phyloP scores from a whole-genome alignment of 2,797 vertebrate genomes.

The Sebastiscus albofasciatus region DNA sequence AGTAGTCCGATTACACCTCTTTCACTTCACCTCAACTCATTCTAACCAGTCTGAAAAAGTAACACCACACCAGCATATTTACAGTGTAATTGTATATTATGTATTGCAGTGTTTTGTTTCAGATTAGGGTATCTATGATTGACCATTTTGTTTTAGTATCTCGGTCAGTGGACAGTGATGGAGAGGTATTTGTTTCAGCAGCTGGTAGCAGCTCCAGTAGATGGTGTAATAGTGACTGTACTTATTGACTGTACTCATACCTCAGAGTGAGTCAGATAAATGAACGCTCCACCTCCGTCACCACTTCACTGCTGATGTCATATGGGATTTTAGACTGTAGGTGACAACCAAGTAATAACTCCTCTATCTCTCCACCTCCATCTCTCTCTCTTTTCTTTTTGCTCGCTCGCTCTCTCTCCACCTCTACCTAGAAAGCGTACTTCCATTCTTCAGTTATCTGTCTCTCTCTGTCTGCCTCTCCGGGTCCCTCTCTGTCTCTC shows the following conservation, averaged over 20 bases:
- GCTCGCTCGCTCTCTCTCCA: conserved; percentile 53
- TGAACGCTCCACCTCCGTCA: conserved; percentile 70
- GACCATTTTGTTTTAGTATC: neutral
- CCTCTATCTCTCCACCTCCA: conserved; percentile 71
- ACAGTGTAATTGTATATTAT: neutral
- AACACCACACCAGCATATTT: neutral
- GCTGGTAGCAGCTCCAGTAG: conserved; percentile 65
- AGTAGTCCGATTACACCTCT: neutral
- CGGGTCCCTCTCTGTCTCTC: conserved; percentile 70
- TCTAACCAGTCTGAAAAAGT: neutral
- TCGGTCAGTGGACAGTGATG: conserved; percentile 45
- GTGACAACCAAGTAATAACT: conserved; percentile 84
- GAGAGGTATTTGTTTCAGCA: conserved; percentile 51
- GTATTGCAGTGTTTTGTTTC: neutral
- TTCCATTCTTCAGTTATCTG: conserved; percentile 75
- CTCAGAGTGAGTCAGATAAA: conserved; percentile 79
- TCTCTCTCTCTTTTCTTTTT: conserved; percentile 56
- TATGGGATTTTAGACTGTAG: conserved; percentile 81
- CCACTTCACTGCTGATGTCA: conserved; percentile 78
- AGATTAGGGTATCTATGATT: neutral
- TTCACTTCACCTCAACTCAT: neutral
- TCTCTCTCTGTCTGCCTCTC: conserved; percentile 72
- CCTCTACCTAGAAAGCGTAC: conserved; percentile 68
- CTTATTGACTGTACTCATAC: conserved; percentile 71
- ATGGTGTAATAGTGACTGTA: conserved; percentile 77